A percentile compares a stretch with the other conserved stretches of the same genome.
phyloP scores from a whole-genome alignment of 1,140 invertebrate species.

The Scaptomyza montana region DNA sequence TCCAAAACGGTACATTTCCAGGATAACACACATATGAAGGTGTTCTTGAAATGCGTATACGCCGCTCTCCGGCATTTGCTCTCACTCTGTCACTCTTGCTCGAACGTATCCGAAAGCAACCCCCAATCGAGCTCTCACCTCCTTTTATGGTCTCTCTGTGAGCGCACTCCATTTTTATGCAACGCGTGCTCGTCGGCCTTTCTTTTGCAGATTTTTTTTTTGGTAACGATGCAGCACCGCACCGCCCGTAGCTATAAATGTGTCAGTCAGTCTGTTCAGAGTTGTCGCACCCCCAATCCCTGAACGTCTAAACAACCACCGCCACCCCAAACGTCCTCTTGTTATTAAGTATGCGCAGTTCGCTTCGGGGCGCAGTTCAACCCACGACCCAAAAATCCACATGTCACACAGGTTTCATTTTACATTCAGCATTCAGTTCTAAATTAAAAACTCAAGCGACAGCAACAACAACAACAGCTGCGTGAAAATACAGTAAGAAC shows the following conservation, averaged over 20 bases:
- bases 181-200: constrained; percentile 24
- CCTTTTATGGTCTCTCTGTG: constrained; percentile 3
- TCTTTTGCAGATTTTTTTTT: constrained; percentile 38
- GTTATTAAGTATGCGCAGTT: constrained; percentile 22
- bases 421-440: constrained; percentile 20
- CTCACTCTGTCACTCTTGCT: constrained; percentile 12
- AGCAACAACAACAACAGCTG: constrained; percentile 30
- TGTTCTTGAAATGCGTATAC: constrained; percentile 33
- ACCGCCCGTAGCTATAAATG: constrained; percentile 63
- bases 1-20: constrained; percentile 38
- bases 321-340: constrained; percentile 7
- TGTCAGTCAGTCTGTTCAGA: constrained; percentile 51
- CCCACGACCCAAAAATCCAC: constrained; percentile 23
- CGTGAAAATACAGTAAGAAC: constrained; percentile 14
- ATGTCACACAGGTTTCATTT: constrained; percentile 27
- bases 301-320: constrained; percentile 38
- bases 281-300: constrained; percentile 30
- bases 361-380: constrained; percentile 26
- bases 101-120: constrained; percentile 28
- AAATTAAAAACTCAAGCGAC: constrained; percentile 18
- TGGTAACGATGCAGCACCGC: constrained; percentile 58
- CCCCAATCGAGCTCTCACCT: constrained; percentile 29
- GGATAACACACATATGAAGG: constrained; percentile 31
- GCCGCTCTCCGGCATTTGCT: constrained; percentile 23
- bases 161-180: constrained; percentile 38